Evolutionary conservation across 2,888 invertebrate genomes (phyloP).

Genomic region (Blastobasis lacticolella): DNA sequence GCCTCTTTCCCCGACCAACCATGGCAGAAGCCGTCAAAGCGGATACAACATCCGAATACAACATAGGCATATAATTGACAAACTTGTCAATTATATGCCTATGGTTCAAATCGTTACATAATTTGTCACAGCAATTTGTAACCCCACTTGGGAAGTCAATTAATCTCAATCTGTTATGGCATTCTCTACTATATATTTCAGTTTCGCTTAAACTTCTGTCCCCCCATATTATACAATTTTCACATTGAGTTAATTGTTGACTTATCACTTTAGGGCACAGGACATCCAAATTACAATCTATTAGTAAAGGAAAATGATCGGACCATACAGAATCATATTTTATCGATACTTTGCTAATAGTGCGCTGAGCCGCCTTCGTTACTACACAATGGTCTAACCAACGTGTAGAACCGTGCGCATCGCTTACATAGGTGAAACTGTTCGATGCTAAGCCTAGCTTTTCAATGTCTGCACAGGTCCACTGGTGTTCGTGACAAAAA

Average conservation of each 20-base stretch:
- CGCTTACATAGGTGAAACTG: slow-evolving; percentile 1
- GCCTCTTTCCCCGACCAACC: background rate
- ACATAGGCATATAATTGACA: no score
- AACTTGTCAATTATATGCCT: background rate
- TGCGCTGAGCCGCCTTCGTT: no score
- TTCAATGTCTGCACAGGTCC: slow-evolving; percentile 5
- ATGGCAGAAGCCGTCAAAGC: background rate
- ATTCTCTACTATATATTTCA: background rate
- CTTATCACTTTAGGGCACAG: no score
- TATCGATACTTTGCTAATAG: no score
- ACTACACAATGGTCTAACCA: no score
- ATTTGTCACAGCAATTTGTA: background rate
- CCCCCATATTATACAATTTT: background rate
- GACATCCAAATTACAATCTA: no score
- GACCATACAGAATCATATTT: no score
- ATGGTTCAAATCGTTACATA: background rate
- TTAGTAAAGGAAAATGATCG: no score
- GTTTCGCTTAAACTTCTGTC: background rate
- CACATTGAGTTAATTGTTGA: no score
- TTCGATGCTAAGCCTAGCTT: slow-evolving; percentile 2
- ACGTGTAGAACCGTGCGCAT: background rate
- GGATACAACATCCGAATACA: background rate
- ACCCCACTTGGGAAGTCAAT: background rate
- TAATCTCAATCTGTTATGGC: background rate
- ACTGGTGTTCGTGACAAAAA: slow-evolving; percentile 4